Conservation (phyloP, 2,797 vertebrate genomes). For the Rhynchotus rufescens region DNA sequence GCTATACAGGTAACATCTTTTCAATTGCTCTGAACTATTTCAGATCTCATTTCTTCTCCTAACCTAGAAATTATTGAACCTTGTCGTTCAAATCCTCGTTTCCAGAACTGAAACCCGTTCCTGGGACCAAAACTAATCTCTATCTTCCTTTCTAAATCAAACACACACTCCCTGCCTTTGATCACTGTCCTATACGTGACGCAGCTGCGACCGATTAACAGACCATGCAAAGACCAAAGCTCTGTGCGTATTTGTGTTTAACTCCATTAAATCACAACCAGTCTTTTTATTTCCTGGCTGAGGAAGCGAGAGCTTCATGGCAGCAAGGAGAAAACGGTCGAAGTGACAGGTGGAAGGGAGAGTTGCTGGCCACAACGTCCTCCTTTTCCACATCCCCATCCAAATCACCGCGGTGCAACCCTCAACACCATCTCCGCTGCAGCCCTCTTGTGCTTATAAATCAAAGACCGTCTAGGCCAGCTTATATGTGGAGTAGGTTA, state of each 20-base stretch:
- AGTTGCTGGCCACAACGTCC: neutral
- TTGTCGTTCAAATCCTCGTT: neutral
- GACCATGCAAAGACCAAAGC: accelerated
- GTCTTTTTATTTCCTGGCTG: neutral
- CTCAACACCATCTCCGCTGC: neutral
- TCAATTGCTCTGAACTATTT: neutral
- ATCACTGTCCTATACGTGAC: neutral
- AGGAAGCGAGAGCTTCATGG: neutral
- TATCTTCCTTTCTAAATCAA: neutral
- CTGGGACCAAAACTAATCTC: neutral
- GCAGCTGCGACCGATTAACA: neutral
- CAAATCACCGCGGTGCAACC: accelerated
- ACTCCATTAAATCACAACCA: neutral
- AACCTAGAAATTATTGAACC: neutral
- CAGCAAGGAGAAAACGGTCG: neutral
- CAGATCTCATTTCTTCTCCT: neutral
- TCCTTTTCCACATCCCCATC: neutral
- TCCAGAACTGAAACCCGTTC: neutral
- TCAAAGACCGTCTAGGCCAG: neutral
- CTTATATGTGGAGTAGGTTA: neutral
- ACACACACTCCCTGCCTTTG: neutral
- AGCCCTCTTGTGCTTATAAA: neutral
- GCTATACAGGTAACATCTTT: neutral
- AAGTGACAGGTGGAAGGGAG: neutral
- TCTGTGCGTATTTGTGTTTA: accelerated